Evolutionary conservation across 23 tunicate genomes (phyloP).

Genomic region (Styela clava): DNA sequence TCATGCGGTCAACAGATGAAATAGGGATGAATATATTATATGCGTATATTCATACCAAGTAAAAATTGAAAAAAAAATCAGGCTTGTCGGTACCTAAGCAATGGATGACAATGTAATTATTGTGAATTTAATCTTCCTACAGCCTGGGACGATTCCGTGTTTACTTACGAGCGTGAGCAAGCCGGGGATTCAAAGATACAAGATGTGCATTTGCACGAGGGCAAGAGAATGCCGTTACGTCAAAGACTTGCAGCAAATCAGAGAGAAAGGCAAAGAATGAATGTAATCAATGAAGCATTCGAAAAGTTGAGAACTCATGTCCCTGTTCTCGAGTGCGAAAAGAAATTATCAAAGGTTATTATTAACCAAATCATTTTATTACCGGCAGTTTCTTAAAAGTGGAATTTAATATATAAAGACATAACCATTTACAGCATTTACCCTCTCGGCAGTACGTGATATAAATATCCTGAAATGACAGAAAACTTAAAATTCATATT

Average conservation of each 20-base stretch:
- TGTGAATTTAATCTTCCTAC: background rate
- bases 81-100: too few relatives aligned
- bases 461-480: too few relatives aligned
- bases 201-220: background rate
- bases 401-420: background rate
- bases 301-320: conserved; percentile 70
- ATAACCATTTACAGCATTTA: too few relatives aligned
- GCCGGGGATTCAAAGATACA: background rate
- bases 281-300: conserved; percentile 78
- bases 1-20: too few relatives aligned
- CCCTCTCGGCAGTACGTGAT: too few relatives aligned
- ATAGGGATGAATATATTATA: too few relatives aligned
- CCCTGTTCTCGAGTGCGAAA: conserved; percentile 63
- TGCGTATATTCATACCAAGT: too few relatives aligned
- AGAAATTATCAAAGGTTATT: conserved; percentile 78
- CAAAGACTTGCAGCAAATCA: conserved; percentile 82
- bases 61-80: too few relatives aligned
- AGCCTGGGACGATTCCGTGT: background rate
- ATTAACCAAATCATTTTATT: background rate
- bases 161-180: background rate
- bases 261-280: conserved; percentile 77
- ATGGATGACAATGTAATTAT: too few relatives aligned
- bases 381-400: background rate
- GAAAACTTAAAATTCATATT: too few relatives aligned
- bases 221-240: conserved; percentile 1